A percentile compares a stretch with the other conserved stretches of the same genome.
Evolutionary conservation across 2,888 invertebrate genomes (phyloP).

Genomic region (Lamellibrachia satsuma): DNA sequence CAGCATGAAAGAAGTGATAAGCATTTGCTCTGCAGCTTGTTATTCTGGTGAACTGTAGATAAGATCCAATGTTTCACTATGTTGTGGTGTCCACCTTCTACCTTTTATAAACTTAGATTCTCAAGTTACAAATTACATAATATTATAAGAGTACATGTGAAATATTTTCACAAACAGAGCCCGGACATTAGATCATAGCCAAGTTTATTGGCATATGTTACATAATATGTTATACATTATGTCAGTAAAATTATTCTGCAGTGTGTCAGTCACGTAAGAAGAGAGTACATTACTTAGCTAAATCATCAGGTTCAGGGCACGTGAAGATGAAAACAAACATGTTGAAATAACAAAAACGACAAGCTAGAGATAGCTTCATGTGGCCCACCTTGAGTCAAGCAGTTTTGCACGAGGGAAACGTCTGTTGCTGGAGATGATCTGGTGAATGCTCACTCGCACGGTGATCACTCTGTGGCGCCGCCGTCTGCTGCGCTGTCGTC

Average conservation of each 20-base stretch:
- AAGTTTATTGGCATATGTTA: too few relatives aligned
- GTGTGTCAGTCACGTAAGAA: too few relatives aligned
- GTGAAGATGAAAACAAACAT: not conserved
- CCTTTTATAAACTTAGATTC: too few relatives aligned
- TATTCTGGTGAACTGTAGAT: not conserved
- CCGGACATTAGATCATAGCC: too few relatives aligned
- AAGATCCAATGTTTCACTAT: not conserved
- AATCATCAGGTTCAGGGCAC: not conserved
- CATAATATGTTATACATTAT: too few relatives aligned
- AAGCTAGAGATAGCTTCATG: not conserved
- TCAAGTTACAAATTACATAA: too few relatives aligned
- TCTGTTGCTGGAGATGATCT: not conserved
- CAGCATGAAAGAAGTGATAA: not conserved
- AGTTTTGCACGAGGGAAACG: slow-evolving; percentile 3
- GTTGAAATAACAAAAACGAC: not conserved
- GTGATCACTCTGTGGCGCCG: slow-evolving; percentile 1
- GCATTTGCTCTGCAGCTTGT: not conserved
- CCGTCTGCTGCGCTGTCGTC: not conserved
- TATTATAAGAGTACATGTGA: too few relatives aligned
- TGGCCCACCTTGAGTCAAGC: not conserved
- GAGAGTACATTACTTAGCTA: not conserved
- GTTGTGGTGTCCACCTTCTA: not conserved
- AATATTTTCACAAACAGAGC: too few relatives aligned
- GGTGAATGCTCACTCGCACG: slow-evolving; percentile 7
- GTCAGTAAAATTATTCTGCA: too few relatives aligned